These are phyloP conservation scores for Vespertilio murinus DNA, from an alignment of 2,797 vertebrate genomes.

Conservation along the genomic window DNA sequence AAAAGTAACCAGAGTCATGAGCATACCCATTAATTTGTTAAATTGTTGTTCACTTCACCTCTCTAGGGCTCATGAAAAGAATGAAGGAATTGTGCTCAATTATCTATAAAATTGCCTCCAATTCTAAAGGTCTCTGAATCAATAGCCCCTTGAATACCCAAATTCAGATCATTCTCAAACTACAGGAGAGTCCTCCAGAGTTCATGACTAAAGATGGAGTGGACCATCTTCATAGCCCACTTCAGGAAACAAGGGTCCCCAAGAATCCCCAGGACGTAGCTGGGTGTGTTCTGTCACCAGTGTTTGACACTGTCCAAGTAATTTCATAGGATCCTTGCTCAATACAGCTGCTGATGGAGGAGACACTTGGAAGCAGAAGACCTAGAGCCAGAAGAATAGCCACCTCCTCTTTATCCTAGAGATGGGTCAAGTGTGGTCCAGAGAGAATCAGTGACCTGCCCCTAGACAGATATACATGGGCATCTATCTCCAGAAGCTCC, in stretches of 20 bases:
- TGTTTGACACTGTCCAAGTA: neutral
- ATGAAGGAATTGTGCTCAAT: neutral
- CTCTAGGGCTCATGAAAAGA: neutral
- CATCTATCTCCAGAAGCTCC: neutral
- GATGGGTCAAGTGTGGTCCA: neutral
- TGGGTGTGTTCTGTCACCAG: neutral
- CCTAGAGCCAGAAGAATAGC: neutral
- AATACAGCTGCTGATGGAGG: neutral
- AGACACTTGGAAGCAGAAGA: neutral
- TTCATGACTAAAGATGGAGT: neutral
- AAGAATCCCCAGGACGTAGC: neutral
- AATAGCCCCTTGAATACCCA: neutral
- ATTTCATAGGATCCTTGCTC: neutral
- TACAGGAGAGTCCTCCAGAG: neutral
- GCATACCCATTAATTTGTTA: neutral
- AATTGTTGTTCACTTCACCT: neutral
- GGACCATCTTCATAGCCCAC: neutral
- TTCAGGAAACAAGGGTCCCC: neutral
- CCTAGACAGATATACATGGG: neutral
- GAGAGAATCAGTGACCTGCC: neutral
- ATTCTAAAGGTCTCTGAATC: neutral
- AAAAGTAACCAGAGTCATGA: slow-evolving; percentile 28
- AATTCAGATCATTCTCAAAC: neutral
- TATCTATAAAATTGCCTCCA: neutral
- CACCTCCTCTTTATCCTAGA: neutral